Evolutionary conservation across 2,888 invertebrate genomes (phyloP), one percentile per base, ranked within the genome.

Genomic region (Synergus gifuensis): DNA sequence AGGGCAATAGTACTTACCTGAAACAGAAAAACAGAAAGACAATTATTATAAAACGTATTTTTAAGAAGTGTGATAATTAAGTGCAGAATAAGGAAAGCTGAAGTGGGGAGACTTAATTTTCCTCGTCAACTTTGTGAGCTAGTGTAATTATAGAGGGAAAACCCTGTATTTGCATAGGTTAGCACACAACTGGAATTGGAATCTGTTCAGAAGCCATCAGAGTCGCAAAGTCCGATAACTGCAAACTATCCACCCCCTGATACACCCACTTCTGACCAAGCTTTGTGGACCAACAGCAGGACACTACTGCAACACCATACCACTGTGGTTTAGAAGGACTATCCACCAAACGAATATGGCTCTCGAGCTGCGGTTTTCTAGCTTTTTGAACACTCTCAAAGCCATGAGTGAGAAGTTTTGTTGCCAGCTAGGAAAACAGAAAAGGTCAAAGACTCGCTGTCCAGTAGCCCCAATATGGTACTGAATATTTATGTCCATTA

Each of bases 171-270:
- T 69, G 46, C 69, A 69, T 69, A 69, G 69, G 46, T 49, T 49
- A 46, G 64, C 36, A 64, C 28, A 66, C 66, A 69, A 69, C 69
- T 66, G 44, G 66, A 42, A 64, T 64, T n/a, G 46, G 67, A 69
- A 69, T 69, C 67, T 22, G 22, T 22, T 49, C 46, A 16, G 46
- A 69, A 69, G 46, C 49, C 22, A 28, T 69, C 22, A 14, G 28
- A 69, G 69, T 69, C 69, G 28, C 69, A 49, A 49, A 69, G 69
- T 69, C 69, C 69, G 46, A 69, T 69, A 49, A 69, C 69, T 69
- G 69, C 69, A 69, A 69, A 46, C 69, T 36, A 69, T 69, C 28
- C 69, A 42, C 66, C 66, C 42, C 40, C 66, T 66, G 66, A 66
- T 66, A 40, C 66, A 42, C 66, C 46, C 69, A 46, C 69, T 46